These are phyloP conservation scores for Macrosiphum euphorbiae DNA, from an alignment of 2,888 invertebrate species.

Conservation along the genomic window DNA sequence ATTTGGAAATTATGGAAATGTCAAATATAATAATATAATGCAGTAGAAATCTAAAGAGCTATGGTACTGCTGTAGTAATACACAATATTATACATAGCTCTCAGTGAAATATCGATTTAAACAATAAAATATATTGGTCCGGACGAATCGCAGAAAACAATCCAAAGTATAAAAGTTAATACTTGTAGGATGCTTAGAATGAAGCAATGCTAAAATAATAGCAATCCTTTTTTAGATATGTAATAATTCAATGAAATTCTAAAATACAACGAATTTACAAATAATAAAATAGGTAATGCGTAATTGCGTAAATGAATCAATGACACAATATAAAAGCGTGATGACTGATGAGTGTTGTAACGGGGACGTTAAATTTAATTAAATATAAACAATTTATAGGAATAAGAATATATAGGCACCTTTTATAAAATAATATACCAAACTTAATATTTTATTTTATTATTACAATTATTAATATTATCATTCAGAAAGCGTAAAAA, in stretches of 20 bases:
- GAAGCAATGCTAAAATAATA: neutral
- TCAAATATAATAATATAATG: neutral
- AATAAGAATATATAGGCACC: too few species aligned
- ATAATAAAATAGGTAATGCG: neutral
- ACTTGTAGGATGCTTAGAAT: neutral
- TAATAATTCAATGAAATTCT: neutral
- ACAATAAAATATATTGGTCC: too few species aligned
- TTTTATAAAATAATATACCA: too few species aligned
- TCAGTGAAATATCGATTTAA: too few species aligned
- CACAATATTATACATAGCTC: neutral
- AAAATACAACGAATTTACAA: neutral
- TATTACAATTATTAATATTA: too few species aligned
- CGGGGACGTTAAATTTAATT: neutral
- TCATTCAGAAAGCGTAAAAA: too few species aligned
- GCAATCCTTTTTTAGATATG: neutral
- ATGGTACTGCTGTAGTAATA: neutral
- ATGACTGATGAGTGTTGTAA: neutral
- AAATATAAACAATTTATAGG: too few species aligned
- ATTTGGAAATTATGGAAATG: neutral
- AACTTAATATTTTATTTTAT: too few species aligned
- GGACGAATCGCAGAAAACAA: too few species aligned
- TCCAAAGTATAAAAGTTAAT: neutral
- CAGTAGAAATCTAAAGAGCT: neutral
- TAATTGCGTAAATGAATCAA: neutral
- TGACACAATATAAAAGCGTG: neutral